Evolutionary conservation across 1,140 invertebrate genomes (phyloP), one percentile per base, ranked within the genome.

Genomic region (Papilio polytes): DNA sequence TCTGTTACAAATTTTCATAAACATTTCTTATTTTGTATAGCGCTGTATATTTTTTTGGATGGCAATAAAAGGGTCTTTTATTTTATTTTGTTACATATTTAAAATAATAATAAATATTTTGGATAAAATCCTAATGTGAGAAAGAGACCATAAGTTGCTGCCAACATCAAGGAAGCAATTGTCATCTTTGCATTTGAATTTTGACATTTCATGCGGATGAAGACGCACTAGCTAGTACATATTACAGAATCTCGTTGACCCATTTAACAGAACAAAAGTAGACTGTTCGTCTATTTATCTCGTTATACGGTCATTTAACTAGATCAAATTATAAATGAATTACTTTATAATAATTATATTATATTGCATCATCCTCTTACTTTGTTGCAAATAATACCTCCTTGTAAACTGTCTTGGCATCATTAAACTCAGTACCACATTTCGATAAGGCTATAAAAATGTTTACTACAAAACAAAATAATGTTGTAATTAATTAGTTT

Each of bases 401-500:
- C 74, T 76, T 78, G 53, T 78, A 7, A 12, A 59, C 26, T 41
- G 12, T 41, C 76, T 78, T 56, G 36, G 10, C 59, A 41, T 78
- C 20, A 78, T 80, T 80, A 41, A 78, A 80, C 41, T 48, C 56
- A 15, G 48, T 10, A 81, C 53, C 15, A 53, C 1, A 44, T 18
- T 72, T 41, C 70, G 31, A 80, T 81, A 84, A 81, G 53, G 44
- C 63, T 74, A 48, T 74, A 78, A 78, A 82, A 83, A 78, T 44
- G 86, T 88, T 88, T 87, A 90, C 83, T 85, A 85, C 80, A 81
- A 85, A 86, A 88, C 85, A 86, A 86, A 89, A 88, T 85, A 83
- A 80, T 82, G 78, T 88, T 80, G 83, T 82, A 90, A 91, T 91
- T 91, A 92, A 91, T 92, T 90, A 89, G 84, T 90, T 88, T 87